Base-by-base conservation (phyloP, 2,888 invertebrate species). In the Sesamia inferens region DNA sequence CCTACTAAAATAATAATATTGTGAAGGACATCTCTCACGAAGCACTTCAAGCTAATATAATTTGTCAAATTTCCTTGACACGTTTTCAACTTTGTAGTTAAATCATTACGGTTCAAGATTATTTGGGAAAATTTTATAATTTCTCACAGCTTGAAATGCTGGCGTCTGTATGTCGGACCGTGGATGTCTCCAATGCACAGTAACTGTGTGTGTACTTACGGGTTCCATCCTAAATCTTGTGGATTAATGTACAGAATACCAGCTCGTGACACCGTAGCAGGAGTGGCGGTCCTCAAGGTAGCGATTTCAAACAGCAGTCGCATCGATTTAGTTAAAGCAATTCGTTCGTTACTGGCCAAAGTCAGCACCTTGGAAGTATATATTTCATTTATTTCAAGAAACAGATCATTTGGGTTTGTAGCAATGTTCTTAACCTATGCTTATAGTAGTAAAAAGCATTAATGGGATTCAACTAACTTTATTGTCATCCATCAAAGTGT, bases 401-500 rank as follows among this genome's bases (percentile, higher is more conserved):
- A 39, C 2, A 39, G 39, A 39, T 39, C 7, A 5, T 6, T 39
- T 39, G 39, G 39, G 39, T 39, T 39, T 39, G 39, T 39, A 39
- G 5, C 39, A 39, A 39, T 39, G 5, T 6, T 39, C 39, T 39
- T 39, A 39, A 39, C 39, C 39, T 39, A 31, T 31, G 31, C 31
- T 31, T 3, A 31, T 31, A 31, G 31, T 3, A 31, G 31, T 31
- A 31, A 31, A 31, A 31, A 31, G 31, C 3, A 31, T 31, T 31
- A 31, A 55, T 51, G 42, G 5, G 16, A 11, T 73, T 19, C 22
- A n/a, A 82, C 85, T 72, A 80, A 98, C 98, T 96, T 99, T 99
- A 93, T 99, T 99, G 91, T 99, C 99, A 92, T 99, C 99, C 99
- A 99, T 99, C 24, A 99, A 97, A 5, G 99, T 99, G 91, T 99